These are phyloP conservation scores for Naso thynnoides DNA, from an alignment of 2,797 vertebrate genomes.

Conservation along the genomic window DNA sequence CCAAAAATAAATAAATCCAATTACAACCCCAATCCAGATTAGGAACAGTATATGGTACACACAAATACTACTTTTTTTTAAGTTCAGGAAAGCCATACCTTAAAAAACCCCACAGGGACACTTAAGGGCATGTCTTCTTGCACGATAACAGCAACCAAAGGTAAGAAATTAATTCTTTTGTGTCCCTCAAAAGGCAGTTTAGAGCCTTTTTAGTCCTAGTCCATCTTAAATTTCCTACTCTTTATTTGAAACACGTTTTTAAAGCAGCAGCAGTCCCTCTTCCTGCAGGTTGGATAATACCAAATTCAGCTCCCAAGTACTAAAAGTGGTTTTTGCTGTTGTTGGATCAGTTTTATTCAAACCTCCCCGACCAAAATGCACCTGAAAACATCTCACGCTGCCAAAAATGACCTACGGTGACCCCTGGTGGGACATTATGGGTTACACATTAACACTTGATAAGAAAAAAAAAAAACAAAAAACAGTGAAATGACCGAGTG, in stretches of 20 bases:
- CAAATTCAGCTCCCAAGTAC: background rate
- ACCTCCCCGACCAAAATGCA: background rate
- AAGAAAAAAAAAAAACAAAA: too few species aligned
- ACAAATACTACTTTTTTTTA: background rate
- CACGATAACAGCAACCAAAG: background rate
- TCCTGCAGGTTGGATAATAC: background rate
- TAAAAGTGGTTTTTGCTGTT: background rate
- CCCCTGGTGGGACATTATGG: background rate
- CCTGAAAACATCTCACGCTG: background rate
- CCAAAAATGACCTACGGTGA: background rate
- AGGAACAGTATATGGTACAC: slow-evolving; percentile 14
- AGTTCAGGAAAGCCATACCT: background rate
- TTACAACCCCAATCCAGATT: slow-evolving; percentile 32
- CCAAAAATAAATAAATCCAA: slow-evolving; percentile 34
- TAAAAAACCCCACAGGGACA: background rate
- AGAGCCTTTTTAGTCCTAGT: too few species aligned
- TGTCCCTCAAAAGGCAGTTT: background rate
- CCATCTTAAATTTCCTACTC: too few species aligned
- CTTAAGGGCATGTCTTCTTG: background rate
- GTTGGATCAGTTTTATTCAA: background rate
- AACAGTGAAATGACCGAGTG: too few species aligned
- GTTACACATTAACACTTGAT: background rate
- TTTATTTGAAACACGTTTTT: background rate
- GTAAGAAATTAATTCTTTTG: background rate
- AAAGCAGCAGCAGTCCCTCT: background rate